Evolutionary conservation across 2,888 invertebrate species (phyloP).

Genomic region (Blastobasis lacticolella): DNA sequence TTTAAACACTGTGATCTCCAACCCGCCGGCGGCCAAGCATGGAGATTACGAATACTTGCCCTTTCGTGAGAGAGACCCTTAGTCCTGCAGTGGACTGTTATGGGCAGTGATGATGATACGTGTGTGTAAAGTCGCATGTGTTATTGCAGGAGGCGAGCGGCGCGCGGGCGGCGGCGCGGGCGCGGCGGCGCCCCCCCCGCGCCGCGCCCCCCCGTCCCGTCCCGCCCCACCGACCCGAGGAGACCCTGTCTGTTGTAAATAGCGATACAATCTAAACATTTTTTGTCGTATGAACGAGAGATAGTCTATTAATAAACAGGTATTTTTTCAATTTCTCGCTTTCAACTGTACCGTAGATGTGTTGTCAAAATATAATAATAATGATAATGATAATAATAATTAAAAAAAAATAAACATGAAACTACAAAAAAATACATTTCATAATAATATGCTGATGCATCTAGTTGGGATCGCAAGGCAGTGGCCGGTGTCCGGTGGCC

Average conservation of each 20-base stretch:
- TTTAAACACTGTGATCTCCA: too few relatives aligned
- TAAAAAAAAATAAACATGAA: constrained; percentile 10
- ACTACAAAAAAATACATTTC: constrained; percentile 69
- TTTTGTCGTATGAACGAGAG: constrained; percentile 73
- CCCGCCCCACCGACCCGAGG: constrained; percentile 27
- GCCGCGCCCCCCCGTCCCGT: constrained; percentile 20
- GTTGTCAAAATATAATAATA: constrained; percentile 64
- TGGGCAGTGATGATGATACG: too few relatives aligned
- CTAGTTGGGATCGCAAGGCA: constrained; percentile 41
- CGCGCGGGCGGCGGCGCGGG: constrained; percentile 19
- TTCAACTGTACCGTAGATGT: constrained; percentile 74
- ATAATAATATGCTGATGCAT: constrained; percentile 62
- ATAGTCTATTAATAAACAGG: constrained; percentile 72
- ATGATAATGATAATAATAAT: constrained; percentile 43
- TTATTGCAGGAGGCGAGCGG: constrained; percentile 65
- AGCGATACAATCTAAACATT: constrained; percentile 55
- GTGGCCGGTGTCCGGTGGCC: constrained; percentile 15
- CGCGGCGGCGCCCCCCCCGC: constrained; percentile 24
- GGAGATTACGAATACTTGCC: too few relatives aligned
- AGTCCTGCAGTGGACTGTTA: too few relatives aligned
- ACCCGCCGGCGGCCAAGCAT: too few relatives aligned
- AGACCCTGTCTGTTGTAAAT: constrained; percentile 67
- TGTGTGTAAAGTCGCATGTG: neutral
- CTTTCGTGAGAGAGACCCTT: too few relatives aligned
- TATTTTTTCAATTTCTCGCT: constrained; percentile 75